Evolutionary conservation across 2,113 vertebrate species (phyloP), one percentile per base, ranked within the genome.

Genomic region (Trochalopteron elliotii): DNA sequence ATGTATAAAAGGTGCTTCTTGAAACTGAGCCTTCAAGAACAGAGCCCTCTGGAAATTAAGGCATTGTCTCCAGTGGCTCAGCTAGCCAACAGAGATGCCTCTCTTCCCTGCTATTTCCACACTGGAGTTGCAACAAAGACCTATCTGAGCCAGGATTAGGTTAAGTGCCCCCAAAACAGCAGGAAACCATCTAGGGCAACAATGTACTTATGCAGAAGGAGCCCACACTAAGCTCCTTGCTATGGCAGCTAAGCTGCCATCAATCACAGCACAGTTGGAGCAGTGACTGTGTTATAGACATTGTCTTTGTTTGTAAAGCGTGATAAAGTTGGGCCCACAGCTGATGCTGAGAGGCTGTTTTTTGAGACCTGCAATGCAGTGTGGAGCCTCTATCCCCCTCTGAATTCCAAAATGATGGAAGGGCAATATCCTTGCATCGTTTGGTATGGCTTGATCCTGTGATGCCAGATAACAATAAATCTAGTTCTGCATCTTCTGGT

Each of bases 381-480:
- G 0, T 70, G 83, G 39, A 85, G 42, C 75, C 35, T 70, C 56
- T 64, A 71, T 39, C 25, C 28, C 40, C 12, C 47, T 82, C 60
- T 71, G 79, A 92, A 90, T 83, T 86, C 60, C 44, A 60, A 70
- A 88, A 60, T 96, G 47, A 92, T 94, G 88, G 69, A 94, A 90
- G 72, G 69, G 64, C 40, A 81, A 92, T 86, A 93, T 57, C 56
- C 44, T 86, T 78, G 23, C 44, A 40, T 56, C 4, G 0, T 70
- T 90, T 87, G 60, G 37, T 92, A 63, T 77, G 72, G 64, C n/a
- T 80, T 71, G 47, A 69, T 95, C 56, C 72, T 81, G 52, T 1
- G 5, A 92, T 87, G 83, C 65, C 64, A 61, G 49, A 65, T 42
- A 88, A 77, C 45, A 72, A 67, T 87, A 89, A 93, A 88, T 90